These are phyloP conservation scores for Apodemia mormo DNA, from an alignment of 2,888 invertebrate species.

Conservation along the genomic window DNA sequence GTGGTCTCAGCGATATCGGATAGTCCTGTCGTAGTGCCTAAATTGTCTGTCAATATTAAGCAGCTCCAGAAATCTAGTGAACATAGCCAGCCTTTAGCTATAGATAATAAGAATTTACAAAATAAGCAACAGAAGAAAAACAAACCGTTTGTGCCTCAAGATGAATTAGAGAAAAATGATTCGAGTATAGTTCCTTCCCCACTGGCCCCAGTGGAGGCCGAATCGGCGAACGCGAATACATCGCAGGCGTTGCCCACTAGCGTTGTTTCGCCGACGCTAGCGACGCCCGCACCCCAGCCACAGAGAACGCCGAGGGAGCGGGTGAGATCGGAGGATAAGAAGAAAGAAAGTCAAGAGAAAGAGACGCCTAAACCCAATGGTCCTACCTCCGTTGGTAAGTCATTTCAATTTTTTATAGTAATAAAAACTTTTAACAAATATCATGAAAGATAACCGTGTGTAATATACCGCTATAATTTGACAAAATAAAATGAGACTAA, in stretches of 20 bases:
- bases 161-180: conserved; percentile 50
- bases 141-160: conserved; percentile 61
- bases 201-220: conserved; percentile 6
- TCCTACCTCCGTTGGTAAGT: conserved; percentile 57
- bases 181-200: conserved; percentile 36
- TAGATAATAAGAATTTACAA: conserved; percentile 65
- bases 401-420: too few relatives aligned
- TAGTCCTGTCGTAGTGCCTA: conserved; percentile 84
- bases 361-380: conserved; percentile 50
- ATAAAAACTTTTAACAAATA: too few relatives aligned
- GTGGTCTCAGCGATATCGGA: conserved; percentile 87
- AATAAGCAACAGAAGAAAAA: conserved; percentile 63
- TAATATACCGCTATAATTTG: too few relatives aligned
- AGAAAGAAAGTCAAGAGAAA: conserved; percentile 35
- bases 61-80: conserved; percentile 67
- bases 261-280: neutral
- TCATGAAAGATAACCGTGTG: too few relatives aligned
- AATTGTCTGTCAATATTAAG: conserved; percentile 71
- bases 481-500: too few relatives aligned
- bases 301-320: conserved; percentile 49
- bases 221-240: conserved; percentile 30
- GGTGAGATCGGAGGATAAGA: conserved; percentile 54
- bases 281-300: conserved; percentile 48
- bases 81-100: conserved; percentile 53
- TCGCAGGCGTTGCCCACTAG: neutral